Percentiles rank a stretch among this genome's conserved stretches.
Evolutionary conservation across 2,113 vertebrate species (phyloP).

Genomic region (Apus apus): DNA sequence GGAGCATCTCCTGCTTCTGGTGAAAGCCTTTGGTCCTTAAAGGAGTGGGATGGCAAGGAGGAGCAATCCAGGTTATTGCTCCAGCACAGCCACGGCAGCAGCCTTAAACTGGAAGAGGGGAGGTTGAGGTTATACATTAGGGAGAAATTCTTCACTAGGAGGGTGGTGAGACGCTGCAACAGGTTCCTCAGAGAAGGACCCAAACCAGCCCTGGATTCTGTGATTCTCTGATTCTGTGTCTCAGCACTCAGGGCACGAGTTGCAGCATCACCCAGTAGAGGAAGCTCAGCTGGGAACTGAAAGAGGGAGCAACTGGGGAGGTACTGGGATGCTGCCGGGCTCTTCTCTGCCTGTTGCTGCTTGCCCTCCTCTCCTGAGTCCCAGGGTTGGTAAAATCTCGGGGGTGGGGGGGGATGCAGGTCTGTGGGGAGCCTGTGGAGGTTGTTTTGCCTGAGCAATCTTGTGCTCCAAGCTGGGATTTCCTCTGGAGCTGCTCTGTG

Average conservation of each 20-base stretch:
- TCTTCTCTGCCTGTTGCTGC: neutral
- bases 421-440: fast-evolving
- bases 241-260: neutral
- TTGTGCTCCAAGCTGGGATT: neutral
- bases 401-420: neutral
- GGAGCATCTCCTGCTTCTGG: neutral
- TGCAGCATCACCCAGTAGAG: neutral
- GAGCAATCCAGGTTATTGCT: neutral
- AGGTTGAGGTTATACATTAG: too few relatives aligned
- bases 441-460: neutral
- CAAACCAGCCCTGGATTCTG: too few relatives aligned
- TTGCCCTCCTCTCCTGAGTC: neutral
- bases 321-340: neutral
- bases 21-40: neutral
- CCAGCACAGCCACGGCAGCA: neutral
- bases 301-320: neutral
- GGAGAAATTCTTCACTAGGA: too few relatives aligned
- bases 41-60: neutral
- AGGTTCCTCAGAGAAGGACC: too few relatives aligned
- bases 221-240: too few relatives aligned
- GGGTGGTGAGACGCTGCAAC: too few relatives aligned
- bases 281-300: neutral
- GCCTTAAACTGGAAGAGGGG: too few relatives aligned
- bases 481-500: neutral
- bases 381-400: neutral